Evolutionary conservation across 2,797 vertebrate genomes (phyloP).

Genomic region (Margarornis squamiger): DNA sequence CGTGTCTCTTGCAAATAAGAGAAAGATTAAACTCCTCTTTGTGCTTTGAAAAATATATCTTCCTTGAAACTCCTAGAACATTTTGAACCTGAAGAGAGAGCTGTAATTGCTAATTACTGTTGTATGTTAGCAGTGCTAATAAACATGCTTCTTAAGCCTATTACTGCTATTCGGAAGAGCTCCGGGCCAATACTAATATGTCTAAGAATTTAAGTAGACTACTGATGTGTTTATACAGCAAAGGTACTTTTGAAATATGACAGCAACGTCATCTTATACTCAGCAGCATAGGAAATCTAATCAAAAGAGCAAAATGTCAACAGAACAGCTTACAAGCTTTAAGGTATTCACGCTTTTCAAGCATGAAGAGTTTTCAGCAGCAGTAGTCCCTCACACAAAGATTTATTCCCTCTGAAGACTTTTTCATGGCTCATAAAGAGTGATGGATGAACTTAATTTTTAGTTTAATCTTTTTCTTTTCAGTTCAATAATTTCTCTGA

Average conservation of each 20-base stretch:
- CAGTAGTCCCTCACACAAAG: slow-evolving; percentile 61
- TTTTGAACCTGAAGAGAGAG: background rate
- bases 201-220: background rate
- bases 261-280: background rate
- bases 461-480: slow-evolving; percentile 79
- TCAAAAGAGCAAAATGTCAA: slow-evolving; percentile 62
- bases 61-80: background rate
- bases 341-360: slow-evolving; percentile 61
- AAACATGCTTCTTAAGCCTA: background rate
- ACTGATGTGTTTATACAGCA: background rate
- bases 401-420: slow-evolving; percentile 74
- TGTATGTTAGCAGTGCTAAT: background rate
- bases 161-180: background rate
- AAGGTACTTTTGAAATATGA: background rate
- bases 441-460: slow-evolving; percentile 84
- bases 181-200: background rate
- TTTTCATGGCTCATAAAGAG: slow-evolving; percentile 81
- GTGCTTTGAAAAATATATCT: background rate
- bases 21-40: background rate
- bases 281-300: slow-evolving; percentile 29
- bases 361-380: slow-evolving; percentile 59
- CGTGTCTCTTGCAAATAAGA: background rate
- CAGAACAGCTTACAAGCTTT: slow-evolving; percentile 57
- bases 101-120: slow-evolving; percentile 6
- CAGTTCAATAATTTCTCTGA: slow-evolving; percentile 76